These are phyloP conservation scores for Hapalemur alaotrensis DNA, from an alignment of 2,797 vertebrate genomes.

Conservation along the genomic window DNA sequence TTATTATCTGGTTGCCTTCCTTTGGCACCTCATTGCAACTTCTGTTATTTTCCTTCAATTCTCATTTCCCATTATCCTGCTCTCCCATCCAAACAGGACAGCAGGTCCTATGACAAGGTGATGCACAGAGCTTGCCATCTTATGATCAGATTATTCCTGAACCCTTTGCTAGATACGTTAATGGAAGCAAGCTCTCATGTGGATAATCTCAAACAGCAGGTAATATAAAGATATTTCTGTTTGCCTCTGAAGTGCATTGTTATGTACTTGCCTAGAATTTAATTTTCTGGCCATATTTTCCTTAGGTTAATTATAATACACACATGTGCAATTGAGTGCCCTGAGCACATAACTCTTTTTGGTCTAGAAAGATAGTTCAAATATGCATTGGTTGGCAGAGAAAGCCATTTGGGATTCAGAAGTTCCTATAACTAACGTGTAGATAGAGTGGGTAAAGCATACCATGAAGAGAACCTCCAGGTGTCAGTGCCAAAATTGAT, in stretches of 20 bases:
- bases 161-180: neutral
- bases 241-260: neutral
- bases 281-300: conserved; percentile 20
- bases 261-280: neutral
- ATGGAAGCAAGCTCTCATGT: neutral
- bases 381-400: neutral
- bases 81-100: conserved; percentile 59
- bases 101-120: conserved; percentile 9
- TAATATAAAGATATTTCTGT: neutral
- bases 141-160: conserved; percentile 45
- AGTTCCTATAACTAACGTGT: neutral
- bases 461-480: neutral
- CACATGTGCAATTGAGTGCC: neutral
- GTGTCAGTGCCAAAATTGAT: neutral
- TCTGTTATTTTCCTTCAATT: conserved; percentile 37
- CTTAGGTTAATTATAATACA: neutral
- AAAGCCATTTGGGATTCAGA: conserved; percentile 19
- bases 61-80: conserved; percentile 56
- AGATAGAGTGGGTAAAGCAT: neutral
- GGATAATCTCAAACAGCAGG: conserved; percentile 46
- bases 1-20: conserved; percentile 46
- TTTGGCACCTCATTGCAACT: conserved; percentile 37
- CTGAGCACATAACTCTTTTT: neutral
- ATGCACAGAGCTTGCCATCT: conserved; percentile 18
- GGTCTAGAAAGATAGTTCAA: neutral